Conservation (phyloP, 2,888 invertebrate species). For the Caenorhabditis doughertyi region DNA sequence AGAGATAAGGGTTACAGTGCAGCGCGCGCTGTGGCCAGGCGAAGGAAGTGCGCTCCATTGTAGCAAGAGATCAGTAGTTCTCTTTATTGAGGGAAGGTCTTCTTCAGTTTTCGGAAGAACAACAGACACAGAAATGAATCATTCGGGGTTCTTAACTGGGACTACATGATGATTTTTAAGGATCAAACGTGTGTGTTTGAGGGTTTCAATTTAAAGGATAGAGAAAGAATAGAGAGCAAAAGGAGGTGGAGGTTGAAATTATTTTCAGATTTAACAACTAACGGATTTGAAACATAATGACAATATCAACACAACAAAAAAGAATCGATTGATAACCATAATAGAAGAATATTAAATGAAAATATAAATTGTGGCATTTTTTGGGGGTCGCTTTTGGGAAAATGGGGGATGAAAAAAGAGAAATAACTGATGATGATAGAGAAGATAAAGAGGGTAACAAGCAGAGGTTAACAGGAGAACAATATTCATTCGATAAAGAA, state of each 20-base stretch:
- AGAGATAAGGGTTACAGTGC: conserved; percentile 18
- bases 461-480: conserved; percentile 30
- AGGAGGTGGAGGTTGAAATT: conserved; percentile 1
- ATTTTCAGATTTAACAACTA: conserved; percentile 51
- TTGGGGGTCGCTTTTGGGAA: background rate
- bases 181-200: background rate
- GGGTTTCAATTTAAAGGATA: background rate
- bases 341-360: background rate
- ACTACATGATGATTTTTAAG: background rate
- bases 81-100: conserved; percentile 2
- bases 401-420: background rate
- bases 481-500: conserved; percentile 17
- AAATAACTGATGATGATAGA: conserved; percentile 35
- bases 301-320: conserved; percentile 62
- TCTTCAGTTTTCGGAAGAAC: conserved; percentile 1
- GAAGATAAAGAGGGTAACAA: conserved; percentile 34
- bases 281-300: conserved; percentile 53
- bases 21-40: background rate
- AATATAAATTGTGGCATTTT: background rate
- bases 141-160: background rate
- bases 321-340: conserved; percentile 11
- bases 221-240: background rate
- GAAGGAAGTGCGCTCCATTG: conserved; percentile 11
- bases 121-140: background rate
- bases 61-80: background rate